Evolutionary conservation across 1,140 invertebrate genomes (phyloP).

Genomic region (Cheumatopsyche charites): DNA sequence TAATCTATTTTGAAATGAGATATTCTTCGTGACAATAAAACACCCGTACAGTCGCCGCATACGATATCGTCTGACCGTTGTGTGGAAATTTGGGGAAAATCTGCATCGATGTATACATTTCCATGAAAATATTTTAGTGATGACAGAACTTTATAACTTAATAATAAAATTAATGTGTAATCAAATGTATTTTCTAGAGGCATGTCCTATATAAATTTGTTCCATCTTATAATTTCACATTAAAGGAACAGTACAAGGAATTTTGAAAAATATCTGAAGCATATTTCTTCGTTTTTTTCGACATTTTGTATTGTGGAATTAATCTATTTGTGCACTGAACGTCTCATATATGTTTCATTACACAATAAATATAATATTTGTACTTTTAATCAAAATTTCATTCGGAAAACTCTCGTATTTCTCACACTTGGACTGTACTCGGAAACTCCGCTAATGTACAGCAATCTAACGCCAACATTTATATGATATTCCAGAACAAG

Average conservation of each 20-base stretch:
- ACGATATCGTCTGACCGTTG: background rate
- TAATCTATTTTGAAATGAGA: conserved; percentile 50
- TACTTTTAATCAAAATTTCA: no score
- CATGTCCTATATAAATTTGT: no score
- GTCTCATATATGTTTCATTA: no score
- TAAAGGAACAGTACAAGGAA: no score
- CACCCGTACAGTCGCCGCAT: conserved; percentile 38
- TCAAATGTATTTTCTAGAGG: no score
- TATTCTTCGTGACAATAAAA: conserved; percentile 49
- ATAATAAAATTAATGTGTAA: background rate
- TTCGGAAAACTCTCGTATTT: background rate
- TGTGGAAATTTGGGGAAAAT: background rate
- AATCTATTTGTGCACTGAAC: no score
- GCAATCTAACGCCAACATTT: conserved; percentile 45
- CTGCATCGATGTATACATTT: background rate
- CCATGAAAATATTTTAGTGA: background rate
- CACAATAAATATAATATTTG: no score
- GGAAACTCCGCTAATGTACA: conserved; percentile 45
- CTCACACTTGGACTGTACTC: conserved; percentile 30
- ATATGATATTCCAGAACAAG: conserved; percentile 21
- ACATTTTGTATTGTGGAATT: no score
- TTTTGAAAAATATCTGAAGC: no score
- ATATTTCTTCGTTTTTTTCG: no score
- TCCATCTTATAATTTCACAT: no score
- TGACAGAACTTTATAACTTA: background rate